Base-by-base conservation (phyloP, 1,140 invertebrate genomes). In the Philopotamus ludificatus region DNA sequence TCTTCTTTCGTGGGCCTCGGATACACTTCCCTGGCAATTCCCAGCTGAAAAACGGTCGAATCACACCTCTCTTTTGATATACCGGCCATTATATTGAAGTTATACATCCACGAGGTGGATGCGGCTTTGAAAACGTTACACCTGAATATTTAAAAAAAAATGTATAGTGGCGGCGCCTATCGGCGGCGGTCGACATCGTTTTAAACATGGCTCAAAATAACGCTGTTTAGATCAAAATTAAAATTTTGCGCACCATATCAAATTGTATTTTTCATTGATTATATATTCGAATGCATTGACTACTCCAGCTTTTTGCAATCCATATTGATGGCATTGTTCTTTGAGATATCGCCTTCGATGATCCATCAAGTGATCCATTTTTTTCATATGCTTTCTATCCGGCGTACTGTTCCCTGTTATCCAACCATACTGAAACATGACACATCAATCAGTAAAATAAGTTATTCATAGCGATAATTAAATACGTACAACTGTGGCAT, bases 101-200 rank as follows among this genome's bases (percentile, higher is more conserved):
- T 89, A 74, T 88, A 89, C 85, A 91, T 87, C 88, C 88, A 90
- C 1, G 88, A 89, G 1, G 88, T 88, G 34, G 87, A 89, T 16
- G 87, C 89, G 21, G 88, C 87, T 79, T 90, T 89, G 74, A 89
- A 90, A 54, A 90, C 82, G 73, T 89, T 89, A 72, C 88, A 90
- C 84, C 71, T 73, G 22, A 41, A 74, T n/a, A 1, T 26, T 20
- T 15, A 3, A 50, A 1, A 8, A 21, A n/a, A 22, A 44, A 22
- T 26, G 12, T 9, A 50, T n/a, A n/a, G 12, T 16, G 28, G 7
- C 10, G 34, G 7, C 8, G 21, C 34, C 7, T 41, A 12, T 39
- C 7, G 53, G 12, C 20, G 26, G 18, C 3, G 21, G 12, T 8
- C 22, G 54, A 12, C 26, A 62, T 47, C 15, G 3, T 54, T 1